Evolutionary conservation across 2,888 invertebrate species (phyloP).

Genomic region (Diaphora mendica): DNA sequence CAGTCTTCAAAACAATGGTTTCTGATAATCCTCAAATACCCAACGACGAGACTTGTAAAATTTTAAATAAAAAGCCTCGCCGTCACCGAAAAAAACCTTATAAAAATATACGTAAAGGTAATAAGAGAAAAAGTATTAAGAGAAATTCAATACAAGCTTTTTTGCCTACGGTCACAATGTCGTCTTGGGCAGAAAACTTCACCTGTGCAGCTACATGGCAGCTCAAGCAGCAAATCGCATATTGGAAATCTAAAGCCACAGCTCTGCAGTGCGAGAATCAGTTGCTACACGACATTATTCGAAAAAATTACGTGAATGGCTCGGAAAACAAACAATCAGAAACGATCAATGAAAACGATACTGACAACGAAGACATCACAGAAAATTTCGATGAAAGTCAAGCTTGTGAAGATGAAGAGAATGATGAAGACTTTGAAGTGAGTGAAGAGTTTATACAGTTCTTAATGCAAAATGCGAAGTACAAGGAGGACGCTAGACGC

Average conservation of each 20-base stretch:
- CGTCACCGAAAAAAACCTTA: conserved; percentile 56
- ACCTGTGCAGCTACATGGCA: conserved; percentile 80
- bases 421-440: conserved; percentile 77
- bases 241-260: conserved; percentile 87
- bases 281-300: conserved; percentile 83
- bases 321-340: conserved; percentile 2
- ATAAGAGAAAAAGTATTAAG: conserved; percentile 43
- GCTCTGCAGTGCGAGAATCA: conserved; percentile 87
- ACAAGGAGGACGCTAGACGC: conserved; percentile 71
- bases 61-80: conserved; percentile 38
- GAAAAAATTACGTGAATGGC: conserved; percentile 57
- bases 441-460: conserved; percentile 89
- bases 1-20: conserved; percentile 54
- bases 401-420: conserved; percentile 55
- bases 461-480: conserved; percentile 86
- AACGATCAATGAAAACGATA: conserved; percentile 11
- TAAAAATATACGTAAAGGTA: conserved; percentile 51
- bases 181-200: conserved; percentile 75
- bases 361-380: conserved; percentile 28
- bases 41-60: conserved; percentile 48
- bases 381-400: conserved; percentile 49
- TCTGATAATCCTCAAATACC: conserved; percentile 49
- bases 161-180: conserved; percentile 64
- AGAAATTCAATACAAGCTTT: conserved; percentile 40
- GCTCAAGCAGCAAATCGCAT: conserved; percentile 85